Conservation (phyloP, 2,113 vertebrate genomes). For the Antechinus stuartii region DNA sequence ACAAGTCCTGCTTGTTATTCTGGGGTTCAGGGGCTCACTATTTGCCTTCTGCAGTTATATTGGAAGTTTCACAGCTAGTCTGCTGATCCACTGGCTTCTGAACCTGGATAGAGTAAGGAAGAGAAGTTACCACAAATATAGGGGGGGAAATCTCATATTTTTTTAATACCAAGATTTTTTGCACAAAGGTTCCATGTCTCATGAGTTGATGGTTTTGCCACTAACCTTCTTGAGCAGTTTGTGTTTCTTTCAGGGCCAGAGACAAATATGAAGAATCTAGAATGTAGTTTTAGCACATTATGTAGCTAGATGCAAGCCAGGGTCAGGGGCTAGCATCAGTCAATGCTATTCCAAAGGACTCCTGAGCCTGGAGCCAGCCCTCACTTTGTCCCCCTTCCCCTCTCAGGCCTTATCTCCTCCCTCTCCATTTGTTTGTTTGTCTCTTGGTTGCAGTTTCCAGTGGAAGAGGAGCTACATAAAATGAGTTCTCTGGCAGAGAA, state of each 20-base stretch:
- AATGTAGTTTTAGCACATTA: background rate
- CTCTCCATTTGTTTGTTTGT: background rate
- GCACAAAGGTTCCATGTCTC: background rate
- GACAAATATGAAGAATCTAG: background rate
- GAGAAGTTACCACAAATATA: background rate
- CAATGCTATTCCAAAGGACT: background rate
- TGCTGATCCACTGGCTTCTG: no score
- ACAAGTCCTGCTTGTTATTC: no score
- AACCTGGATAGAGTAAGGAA: background rate
- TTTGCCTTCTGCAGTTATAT: no score
- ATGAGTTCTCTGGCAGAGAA: conserved; percentile 72
- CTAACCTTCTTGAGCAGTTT: background rate
- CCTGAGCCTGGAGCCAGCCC: no score
- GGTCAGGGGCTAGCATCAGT: no score
- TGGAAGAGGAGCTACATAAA: background rate
- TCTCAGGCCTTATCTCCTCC: background rate
- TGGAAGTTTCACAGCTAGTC: no score
- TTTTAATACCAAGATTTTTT: background rate
- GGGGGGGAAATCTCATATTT: background rate
- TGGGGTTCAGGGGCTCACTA: no score
- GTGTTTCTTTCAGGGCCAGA: background rate
- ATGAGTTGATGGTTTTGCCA: background rate
- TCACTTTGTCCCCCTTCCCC: no score
- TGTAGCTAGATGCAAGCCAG: background rate
- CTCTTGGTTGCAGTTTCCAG: background rate